These are phyloP conservation scores for Seriola aureovittata DNA, from an alignment of 2,113 vertebrate genomes.

Conservation along the genomic window DNA sequence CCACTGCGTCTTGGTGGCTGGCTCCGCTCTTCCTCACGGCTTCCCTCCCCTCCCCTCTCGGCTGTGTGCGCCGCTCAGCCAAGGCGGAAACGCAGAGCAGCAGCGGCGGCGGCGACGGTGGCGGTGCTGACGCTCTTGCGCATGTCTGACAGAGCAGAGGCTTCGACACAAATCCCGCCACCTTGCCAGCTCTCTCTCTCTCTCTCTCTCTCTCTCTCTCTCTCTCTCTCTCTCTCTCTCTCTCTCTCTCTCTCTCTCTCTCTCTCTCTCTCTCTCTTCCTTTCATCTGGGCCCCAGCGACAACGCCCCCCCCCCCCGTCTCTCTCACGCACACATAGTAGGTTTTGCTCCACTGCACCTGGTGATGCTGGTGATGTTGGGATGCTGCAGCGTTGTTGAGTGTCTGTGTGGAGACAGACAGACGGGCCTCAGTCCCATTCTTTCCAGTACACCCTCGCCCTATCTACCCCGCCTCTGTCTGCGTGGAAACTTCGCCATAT, in stretches of 20 bases:
- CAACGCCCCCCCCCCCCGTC: conserved; percentile 40
- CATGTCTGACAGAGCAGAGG: conserved; percentile 82
- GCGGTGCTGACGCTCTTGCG: conserved; percentile 80
- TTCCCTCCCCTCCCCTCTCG: conserved; percentile 65
- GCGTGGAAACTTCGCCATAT: conserved; percentile 33
- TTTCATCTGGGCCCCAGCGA: conserved; percentile 65
- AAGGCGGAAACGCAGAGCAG: conserved; percentile 83
- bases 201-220: conserved; percentile 22
- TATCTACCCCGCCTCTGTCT: background rate
- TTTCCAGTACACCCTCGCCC: conserved; percentile 37
- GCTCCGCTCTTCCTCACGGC: conserved; percentile 60
- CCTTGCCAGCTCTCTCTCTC: conserved; percentile 29
- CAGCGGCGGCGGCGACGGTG: conserved; percentile 54
- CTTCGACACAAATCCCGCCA: conserved; percentile 71
- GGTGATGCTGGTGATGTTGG: conserved; percentile 65
- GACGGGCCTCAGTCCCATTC: conserved; percentile 28
- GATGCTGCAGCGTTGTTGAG: conserved; percentile 58
- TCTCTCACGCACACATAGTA: conserved; percentile 46
- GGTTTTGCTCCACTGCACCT: conserved; percentile 78
- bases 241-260: conserved; percentile 18
- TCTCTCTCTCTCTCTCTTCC: conserved; percentile 16
- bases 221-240: conserved; percentile 24
- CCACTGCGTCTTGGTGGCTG: conserved; percentile 80
- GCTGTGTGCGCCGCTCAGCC: conserved; percentile 74
- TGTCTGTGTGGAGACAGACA: conserved; percentile 51